Conservation (phyloP, 2,113 vertebrate species). For the Varanus salvator region DNA sequence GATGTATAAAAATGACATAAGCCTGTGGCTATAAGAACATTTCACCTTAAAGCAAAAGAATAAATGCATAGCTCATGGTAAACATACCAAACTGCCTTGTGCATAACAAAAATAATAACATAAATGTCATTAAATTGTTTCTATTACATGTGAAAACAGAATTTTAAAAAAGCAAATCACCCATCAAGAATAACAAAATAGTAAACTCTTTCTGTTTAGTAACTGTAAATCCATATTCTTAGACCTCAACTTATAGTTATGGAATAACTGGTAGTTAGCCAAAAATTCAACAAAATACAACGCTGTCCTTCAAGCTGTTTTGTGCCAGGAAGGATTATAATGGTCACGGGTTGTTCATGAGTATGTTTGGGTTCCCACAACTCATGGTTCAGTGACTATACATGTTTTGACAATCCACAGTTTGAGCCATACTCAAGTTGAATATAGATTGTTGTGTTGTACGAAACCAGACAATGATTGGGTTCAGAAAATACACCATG, state of each 20-base stretch:
- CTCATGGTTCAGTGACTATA: too few relatives aligned
- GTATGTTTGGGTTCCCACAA: too few relatives aligned
- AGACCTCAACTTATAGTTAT: neutral
- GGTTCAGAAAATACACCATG: too few relatives aligned
- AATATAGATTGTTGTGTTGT: too few relatives aligned
- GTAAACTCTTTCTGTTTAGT: neutral
- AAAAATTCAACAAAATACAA: neutral
- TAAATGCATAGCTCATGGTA: neutral
- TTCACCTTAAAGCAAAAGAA: neutral
- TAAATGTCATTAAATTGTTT: neutral
- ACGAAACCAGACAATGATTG: too few relatives aligned
- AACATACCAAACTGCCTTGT: neutral
- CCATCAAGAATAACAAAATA: neutral
- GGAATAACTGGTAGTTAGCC: neutral
- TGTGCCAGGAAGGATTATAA: neutral
- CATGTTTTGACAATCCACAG: too few relatives aligned
- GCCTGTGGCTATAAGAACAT: too few relatives aligned
- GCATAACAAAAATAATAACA: neutral
- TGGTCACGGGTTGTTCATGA: too few relatives aligned
- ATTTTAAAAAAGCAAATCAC: neutral
- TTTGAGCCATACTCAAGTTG: too few relatives aligned
- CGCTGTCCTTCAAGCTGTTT: neutral
- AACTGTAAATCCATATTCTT: neutral
- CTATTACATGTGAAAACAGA: neutral
- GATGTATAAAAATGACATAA: neutral